Base-by-base conservation (phyloP, 1,140 invertebrate species). In the Proctacanthus coquilletti region DNA sequence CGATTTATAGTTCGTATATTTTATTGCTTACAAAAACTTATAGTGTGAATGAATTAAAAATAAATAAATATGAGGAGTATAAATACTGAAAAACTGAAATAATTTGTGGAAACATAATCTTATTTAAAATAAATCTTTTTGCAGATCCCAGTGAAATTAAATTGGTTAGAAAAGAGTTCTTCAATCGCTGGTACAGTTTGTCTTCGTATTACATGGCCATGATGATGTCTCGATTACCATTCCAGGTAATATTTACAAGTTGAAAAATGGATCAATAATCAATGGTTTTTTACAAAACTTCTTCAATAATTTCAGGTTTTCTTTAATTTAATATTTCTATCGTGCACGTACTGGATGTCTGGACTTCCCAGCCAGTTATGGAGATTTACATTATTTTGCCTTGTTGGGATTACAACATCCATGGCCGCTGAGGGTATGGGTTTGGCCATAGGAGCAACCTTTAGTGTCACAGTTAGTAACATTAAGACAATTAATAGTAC, bases 141-240 rank as follows among this genome's bases (percentile, higher is more conserved):
- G 20, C 58, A 84, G 81, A 80, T 73, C 81, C 83, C 0, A 63
- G 72, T 50, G 82, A 86, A 65, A 79, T 84, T 41, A 74, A 78
- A 46, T 66, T 85, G 18, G 75, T 86, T 42, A 75, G 80, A 39
- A 74, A 80, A 54, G 83, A 87, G 59, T 75, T 82, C 50, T 75
- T 85, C 38, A 87, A 87, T 56, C 74, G 80, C 43, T 87, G 83
- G 83, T 87, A 87, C 60, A 72, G 74, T 21, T 58, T 84, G 0
- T 72, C 71, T 30, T 75, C 82, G 0, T 87, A 85, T 62, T 87
- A 84, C 49, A 61, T 78, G 17, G 82, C 83, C 0, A 62, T 84
- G 38, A 83, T 76, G 0, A 59, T 85, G 18, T 80, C 82, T 0
- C 70, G 69, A 33, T 40, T 75, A 27, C 74, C 74, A 0, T 46